A percentile compares a stretch with the other conserved stretches of the same genome.
These are phyloP conservation scores for Megalurothrips usitatus DNA, from an alignment of 2,888 invertebrate species.

Conservation along the genomic window DNA sequence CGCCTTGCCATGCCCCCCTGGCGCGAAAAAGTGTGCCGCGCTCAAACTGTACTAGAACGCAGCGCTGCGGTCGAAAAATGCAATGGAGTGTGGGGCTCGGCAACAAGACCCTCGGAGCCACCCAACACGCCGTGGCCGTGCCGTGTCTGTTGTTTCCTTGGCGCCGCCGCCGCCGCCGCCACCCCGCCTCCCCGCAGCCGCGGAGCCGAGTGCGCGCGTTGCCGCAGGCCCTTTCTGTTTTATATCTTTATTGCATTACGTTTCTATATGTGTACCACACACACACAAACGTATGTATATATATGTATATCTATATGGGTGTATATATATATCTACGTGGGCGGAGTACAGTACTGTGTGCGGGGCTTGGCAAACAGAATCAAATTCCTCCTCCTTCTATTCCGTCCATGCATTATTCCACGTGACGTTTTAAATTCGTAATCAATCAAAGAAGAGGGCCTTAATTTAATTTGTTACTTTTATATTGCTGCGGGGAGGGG, in stretches of 20 bases:
- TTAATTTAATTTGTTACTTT: slow-evolving; percentile 24
- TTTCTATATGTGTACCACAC: background rate
- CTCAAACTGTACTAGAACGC: too few species aligned
- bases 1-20: too few species aligned
- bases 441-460: slow-evolving; percentile 23
- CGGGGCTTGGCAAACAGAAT: background rate
- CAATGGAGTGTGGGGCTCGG: too few species aligned
- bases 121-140: too few species aligned
- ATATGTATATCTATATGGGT: background rate
- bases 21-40: too few species aligned
- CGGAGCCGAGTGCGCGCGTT: too few species aligned
- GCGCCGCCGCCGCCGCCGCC: background rate
- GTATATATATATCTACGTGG: background rate
- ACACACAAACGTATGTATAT: background rate
- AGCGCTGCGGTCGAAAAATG: too few species aligned
- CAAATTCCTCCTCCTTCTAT: background rate
- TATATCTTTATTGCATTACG: slow-evolving; percentile 14
- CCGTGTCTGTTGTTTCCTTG: background rate
- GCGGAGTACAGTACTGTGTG: background rate
- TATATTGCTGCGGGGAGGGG: background rate
- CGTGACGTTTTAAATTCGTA: slow-evolving; percentile 9
- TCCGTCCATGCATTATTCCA: background rate
- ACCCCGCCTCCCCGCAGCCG: too few species aligned
- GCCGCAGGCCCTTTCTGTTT: background rate
- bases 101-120: too few species aligned